A percentile compares a stretch with the other conserved stretches of the same genome.
phyloP scores from a whole-genome alignment of 2,797 vertebrate species.

The Alexandromys oeconomus region DNA sequence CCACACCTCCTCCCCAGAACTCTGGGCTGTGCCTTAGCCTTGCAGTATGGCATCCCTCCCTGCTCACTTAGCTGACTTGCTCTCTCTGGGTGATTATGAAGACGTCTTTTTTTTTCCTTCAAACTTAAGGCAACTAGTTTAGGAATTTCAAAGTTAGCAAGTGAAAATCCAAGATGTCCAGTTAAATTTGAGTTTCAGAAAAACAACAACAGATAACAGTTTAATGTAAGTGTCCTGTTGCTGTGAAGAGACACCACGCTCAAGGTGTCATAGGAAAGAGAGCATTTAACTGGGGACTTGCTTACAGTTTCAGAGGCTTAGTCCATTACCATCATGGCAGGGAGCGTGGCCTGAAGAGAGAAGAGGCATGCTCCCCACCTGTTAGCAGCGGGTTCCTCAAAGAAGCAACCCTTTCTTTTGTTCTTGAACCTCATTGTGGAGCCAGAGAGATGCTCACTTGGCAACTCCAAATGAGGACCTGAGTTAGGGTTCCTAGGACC shows the following conservation, averaged over 20 bases:
- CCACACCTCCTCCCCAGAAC: not conserved
- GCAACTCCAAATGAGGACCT: not conserved
- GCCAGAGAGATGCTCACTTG: not conserved
- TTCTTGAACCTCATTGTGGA: not conserved
- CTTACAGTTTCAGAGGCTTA: not conserved
- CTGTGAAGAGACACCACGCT: not conserved
- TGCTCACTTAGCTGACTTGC: not conserved
- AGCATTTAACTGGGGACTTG: not conserved
- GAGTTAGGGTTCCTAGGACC: not conserved
- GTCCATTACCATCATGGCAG: not conserved
- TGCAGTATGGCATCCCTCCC: fast-evolving
- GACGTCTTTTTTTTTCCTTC: not conserved
- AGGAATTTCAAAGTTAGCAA: conserved; percentile 16
- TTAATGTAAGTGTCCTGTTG: not conserved
- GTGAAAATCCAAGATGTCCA: not conserved
- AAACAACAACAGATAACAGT: not conserved
- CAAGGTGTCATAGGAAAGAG: not conserved
- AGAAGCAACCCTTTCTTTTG: conserved; percentile 11
- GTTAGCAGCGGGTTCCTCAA: not conserved
- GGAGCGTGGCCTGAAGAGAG: not conserved
- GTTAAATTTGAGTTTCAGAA: conserved; percentile 48
- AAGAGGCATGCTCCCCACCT: not conserved
- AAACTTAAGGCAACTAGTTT: conserved; percentile 17
- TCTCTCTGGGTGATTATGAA: not conserved
- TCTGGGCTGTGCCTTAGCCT: not conserved